Percentiles rank a stretch among this genome's conserved stretches.
Conservation (phyloP, 1,140 invertebrate genomes). For the Conus ventricosus region DNA sequence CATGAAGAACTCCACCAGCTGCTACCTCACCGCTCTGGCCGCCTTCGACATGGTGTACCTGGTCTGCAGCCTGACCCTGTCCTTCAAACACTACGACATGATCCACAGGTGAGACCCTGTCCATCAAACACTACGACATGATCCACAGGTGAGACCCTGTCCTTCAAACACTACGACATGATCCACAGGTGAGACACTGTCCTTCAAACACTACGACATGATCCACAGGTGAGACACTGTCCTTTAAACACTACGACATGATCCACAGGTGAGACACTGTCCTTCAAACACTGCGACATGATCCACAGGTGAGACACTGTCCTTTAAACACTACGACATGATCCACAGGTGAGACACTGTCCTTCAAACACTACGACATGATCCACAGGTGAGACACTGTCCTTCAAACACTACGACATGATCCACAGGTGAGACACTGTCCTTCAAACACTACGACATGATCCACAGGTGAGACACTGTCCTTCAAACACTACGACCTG, state of each 20-base stretch:
- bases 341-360: constrained; percentile 16
- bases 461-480: constrained; percentile 40
- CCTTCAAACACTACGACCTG: constrained; percentile 77
- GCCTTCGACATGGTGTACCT: constrained; percentile 84
- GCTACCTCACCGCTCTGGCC: constrained; percentile 84
- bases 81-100: constrained; percentile 77
- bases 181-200: constrained; percentile 16
- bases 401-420: constrained; percentile 77
- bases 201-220: too few species aligned
- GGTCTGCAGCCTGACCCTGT: constrained; percentile 78
- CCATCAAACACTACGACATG: too few species aligned
- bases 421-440: constrained; percentile 28
- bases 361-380: too few species aligned
- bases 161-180: constrained; percentile 77
- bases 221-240: constrained; percentile 10
- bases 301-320: constrained; percentile 30
- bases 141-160: background rate
- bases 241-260: constrained; percentile 77
- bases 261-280: constrained; percentile 4
- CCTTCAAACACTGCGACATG: too few species aligned
- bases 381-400: constrained; percentile 10
- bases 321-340: constrained; percentile 77
- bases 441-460: constrained; percentile 77
- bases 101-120: constrained; percentile 7
- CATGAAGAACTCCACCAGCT: constrained; percentile 85